Evolutionary conservation across 2,797 vertebrate species (phyloP), one percentile per base, ranked within the genome.

Genomic region (Esox masquinongy): DNA sequence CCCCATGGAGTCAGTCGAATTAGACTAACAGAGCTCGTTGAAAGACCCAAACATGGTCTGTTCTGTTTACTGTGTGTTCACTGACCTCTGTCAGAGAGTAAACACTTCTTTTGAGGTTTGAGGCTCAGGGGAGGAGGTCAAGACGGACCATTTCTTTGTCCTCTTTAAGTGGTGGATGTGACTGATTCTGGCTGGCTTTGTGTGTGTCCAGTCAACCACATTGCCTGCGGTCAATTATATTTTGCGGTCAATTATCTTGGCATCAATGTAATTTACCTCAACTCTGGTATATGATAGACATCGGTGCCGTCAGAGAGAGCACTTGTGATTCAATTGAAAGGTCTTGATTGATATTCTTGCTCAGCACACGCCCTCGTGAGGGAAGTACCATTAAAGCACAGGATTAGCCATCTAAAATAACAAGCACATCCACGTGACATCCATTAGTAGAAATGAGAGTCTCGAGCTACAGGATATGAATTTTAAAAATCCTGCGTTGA

Each of bases 51-150:
- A 43, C 43, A 36, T 22, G 67, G 22, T 39, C 7, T 29, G 51
- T 53, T 34, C 69, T 76, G 83, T 76, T 82, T 84, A 88, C 84
- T 88, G 74, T 84, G 82, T 85, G 87, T 79, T 85, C 82, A 87
- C 17, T 91, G 85, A 91, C 85, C 84, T 90, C 80, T 72, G 68
- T 84, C 80, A 77, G 77, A 82, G 83, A 89, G 83, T 86, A 90
- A 92, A 84, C n/a, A 78, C 76, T 89, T 76, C 80, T 82, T 90
- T 90, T 92, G 84, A 89, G 74, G 81, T 67, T 16, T n/a, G 3
- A 69, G 79, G 64, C 70, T 16, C 26, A 17, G 59, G 11, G 59
- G 77, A 76, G 16, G 72, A 85, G 86, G 85, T 90, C 85, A 89
- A 47, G 72, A n/a, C 49, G 8, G 72, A 68, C 70, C 75, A 73